Percentiles rank a stretch among this genome's conserved stretches.
Conservation (phyloP, 2,113 vertebrate genomes). For the Xenopus borealis region DNA sequence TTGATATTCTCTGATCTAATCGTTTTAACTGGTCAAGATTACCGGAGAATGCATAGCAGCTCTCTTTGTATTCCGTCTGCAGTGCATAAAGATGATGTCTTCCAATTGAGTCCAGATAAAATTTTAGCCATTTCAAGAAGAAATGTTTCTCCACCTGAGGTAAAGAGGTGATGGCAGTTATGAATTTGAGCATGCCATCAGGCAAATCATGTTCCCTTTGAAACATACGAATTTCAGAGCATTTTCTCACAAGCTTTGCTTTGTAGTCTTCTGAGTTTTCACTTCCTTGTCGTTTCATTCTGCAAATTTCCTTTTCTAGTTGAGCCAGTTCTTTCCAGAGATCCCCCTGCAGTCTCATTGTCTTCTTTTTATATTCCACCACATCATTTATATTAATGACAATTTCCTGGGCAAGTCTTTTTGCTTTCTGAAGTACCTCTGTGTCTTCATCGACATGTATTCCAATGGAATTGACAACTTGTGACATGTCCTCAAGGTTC, state of each 20-base stretch:
- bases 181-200: conserved; percentile 49
- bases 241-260: not conserved
- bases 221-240: conserved; percentile 49
- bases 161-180: conserved; percentile 41
- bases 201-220: conserved; percentile 38
- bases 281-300: conserved; percentile 11
- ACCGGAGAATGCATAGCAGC: conserved; percentile 1
- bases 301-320: conserved; percentile 41
- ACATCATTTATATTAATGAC: conserved; percentile 15
- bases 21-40: conserved; percentile 26
- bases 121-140: conserved; percentile 54
- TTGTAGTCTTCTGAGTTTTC: not conserved
- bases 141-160: conserved; percentile 25
- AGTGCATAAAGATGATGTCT: not conserved
- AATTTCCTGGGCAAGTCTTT: not conserved
- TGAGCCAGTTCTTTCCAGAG: conserved; percentile 42
- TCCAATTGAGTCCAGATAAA: conserved; percentile 43
- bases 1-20: conserved; percentile 49
- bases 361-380: conserved; percentile 31
- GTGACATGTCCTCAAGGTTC: no score
- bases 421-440: not conserved
- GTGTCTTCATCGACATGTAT: conserved; percentile 1
- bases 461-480: no score
- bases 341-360: conserved; percentile 48
- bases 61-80: conserved; percentile 17